Evolutionary conservation across 1,140 invertebrate species (phyloP).

Genomic region (Archegozetes longisetosus): DNA sequence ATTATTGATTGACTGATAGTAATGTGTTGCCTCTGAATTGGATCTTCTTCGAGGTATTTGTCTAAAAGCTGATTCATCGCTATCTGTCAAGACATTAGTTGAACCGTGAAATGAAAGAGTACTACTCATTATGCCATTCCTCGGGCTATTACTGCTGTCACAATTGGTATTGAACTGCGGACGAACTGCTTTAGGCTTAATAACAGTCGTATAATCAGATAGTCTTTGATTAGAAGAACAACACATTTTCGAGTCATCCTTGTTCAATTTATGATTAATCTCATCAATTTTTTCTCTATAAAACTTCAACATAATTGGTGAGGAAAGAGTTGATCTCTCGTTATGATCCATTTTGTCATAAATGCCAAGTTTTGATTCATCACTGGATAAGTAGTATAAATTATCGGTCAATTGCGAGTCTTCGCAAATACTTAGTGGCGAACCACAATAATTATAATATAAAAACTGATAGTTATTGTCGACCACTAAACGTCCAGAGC

Average conservation of each 20-base stretch:
- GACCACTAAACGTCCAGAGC: neutral
- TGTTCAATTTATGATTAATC: slow-evolving; percentile 1
- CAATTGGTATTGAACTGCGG: slow-evolving; percentile 14
- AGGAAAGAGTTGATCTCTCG: neutral
- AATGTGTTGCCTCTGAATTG: slow-evolving; percentile 16
- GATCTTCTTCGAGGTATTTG: slow-evolving; percentile 19
- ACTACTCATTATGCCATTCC: slow-evolving; percentile 14
- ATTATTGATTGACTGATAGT: slow-evolving; percentile 18
- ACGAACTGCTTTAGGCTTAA: slow-evolving; percentile 20
- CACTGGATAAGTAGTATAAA: neutral
- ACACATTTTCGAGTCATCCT: slow-evolving; percentile 15
- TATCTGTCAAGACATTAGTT: slow-evolving; percentile 16
- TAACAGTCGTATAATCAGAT: slow-evolving; percentile 17
- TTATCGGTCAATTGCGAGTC: neutral
- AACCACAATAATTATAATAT: neutral
- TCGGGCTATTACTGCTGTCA: neutral
- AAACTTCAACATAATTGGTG: neutral
- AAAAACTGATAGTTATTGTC: neutral
- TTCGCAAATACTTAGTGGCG: neutral
- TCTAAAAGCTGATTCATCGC: slow-evolving; percentile 18
- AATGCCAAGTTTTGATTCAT: neutral
- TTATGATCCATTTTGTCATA: neutral
- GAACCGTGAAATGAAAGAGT: slow-evolving; percentile 16
- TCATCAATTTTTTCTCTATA: neutral
- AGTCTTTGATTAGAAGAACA: slow-evolving; percentile 18